Base-by-base conservation (phyloP, 2,797 vertebrate species). In the Synanceia verrucosa region DNA sequence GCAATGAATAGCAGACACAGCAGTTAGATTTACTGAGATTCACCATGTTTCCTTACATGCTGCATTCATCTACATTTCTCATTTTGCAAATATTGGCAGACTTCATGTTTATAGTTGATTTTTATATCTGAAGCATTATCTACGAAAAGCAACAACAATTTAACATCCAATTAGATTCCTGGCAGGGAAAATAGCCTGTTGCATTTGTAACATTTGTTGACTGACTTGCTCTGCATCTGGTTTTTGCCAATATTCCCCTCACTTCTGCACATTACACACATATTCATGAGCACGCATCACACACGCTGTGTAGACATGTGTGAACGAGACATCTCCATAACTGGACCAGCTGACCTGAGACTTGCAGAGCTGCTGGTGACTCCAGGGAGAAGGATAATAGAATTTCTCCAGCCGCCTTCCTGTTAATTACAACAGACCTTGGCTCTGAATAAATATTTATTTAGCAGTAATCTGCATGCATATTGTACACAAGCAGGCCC, bases 401-500 rank as follows among this genome's bases (percentile, higher is more conserved):
- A 89, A 92, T 93, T 88, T 85, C 79, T 87, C 79, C 66, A 72
- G 78, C 79, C 58, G 78, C 78, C 87, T 85, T 90, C 78, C 85
- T 85, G 88, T 91, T 93, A 93, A 92, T 93, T 94, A 92, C 86
- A 82, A 63, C 80, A 87, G 89, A 89, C 82, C 88, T 85, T 88
- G 85, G 78, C 86, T 86, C 82, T 79, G 81, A 89, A 88, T 91
- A 90, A 92, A 93, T 93, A 92, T 93, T 88, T 90, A 86, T 89
- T 90, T 76, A 57, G 79, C 52, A 61, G 41, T 65, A 76, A 86
- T 89, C 70, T 82, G 76, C 72, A 88, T 82, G 73, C 75, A 81
- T 69, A 84, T 86, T 88, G 60, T 76, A 58, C 70, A 78, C 51
- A 79, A 72, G 74, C 70, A 36, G 68, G 69, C 43, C 43, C 18